Evolutionary conservation across 2,113 vertebrate genomes (phyloP), one percentile per base, ranked within the genome.

Genomic region (Mystacornis crossleyi): DNA sequence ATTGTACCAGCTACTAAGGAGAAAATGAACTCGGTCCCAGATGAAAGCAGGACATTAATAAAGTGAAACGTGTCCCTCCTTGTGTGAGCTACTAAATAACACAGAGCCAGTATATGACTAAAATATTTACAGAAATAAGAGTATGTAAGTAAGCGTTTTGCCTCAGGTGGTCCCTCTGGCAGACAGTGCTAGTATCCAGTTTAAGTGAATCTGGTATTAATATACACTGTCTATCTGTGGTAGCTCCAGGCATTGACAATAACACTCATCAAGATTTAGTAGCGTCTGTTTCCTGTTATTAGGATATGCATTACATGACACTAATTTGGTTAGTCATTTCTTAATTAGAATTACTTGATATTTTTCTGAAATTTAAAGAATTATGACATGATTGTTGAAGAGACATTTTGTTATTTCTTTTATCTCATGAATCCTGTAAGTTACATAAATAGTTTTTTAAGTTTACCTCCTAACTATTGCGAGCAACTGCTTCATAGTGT

Each of bases 241-340:
- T 89, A 94, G 73, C 87, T 95, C 47, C 72, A 87, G 93, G 94
- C 90, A 58, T 3, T 57, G 43, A 79, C 25, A 54, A 29, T 58
- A 93, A 54, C 40, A 38, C 33, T 55, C 54, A 70, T 91, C 67
- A 92, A 90, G 88, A 92, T 45, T 83, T 90, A 89, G 62, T 33
- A 72, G 57, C 66, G 94, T 92, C 75, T 95, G 45, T 54, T 90
- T 95, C 42, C 55, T 94, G 73, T 62, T 95, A 48, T 93, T 86
- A 86, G 16, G 47, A 77, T 78, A 82, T 66, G 40, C 50, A 78
- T 64, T 91, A 28, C 24, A 71, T 85, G 64, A 88, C 43, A 71
- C 24, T 92, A 88, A 92, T 95, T 94, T 69, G 19, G 6, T 77
- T 89, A 85, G 81, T 71, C 67, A 89, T 61, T 82, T 93, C 72